Evolutionary conservation across 2,888 invertebrate species (phyloP).

Genomic region (Acleris laterana): DNA sequence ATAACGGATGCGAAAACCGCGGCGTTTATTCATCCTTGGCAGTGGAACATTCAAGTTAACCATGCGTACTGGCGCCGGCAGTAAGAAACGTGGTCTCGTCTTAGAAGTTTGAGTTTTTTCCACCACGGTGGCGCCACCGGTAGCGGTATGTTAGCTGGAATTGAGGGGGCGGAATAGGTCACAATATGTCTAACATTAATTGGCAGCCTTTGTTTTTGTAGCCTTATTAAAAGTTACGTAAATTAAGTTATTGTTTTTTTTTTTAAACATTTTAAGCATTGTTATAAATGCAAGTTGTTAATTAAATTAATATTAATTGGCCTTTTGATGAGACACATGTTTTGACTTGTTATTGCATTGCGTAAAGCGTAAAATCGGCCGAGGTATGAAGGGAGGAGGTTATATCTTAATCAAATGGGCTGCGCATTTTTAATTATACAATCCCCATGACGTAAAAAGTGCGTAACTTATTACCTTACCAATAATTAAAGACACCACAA

Average conservation of each 20-base stretch:
- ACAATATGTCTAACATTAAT: slow-evolving; percentile 10
- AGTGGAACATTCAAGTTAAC: slow-evolving; percentile 12
- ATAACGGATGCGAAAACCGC: slow-evolving; percentile 11
- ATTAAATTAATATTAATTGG: neutral
- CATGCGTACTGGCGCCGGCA: slow-evolving; percentile 32
- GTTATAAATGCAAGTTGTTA: too few species aligned
- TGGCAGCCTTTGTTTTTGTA: neutral
- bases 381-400: too few species aligned
- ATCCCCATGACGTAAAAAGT: too few species aligned
- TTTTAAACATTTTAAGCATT: too few species aligned
- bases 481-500: too few species aligned
- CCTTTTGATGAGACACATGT: too few species aligned
- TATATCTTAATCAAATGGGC: too few species aligned
- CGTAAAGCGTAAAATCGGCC: too few species aligned
- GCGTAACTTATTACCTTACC: too few species aligned
- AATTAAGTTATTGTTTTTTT: neutral
- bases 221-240: neutral
- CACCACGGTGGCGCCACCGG: slow-evolving; percentile 25
- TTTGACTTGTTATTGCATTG: too few species aligned
- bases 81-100: slow-evolving; percentile 31
- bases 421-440: too few species aligned
- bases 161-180: slow-evolving; percentile 16
- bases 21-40: slow-evolving; percentile 10
- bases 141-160: slow-evolving; percentile 24
- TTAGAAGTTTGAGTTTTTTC: slow-evolving; percentile 22